Base-by-base conservation (phyloP, 2,797 vertebrate species). In the Rhadinocentrus ornatus region DNA sequence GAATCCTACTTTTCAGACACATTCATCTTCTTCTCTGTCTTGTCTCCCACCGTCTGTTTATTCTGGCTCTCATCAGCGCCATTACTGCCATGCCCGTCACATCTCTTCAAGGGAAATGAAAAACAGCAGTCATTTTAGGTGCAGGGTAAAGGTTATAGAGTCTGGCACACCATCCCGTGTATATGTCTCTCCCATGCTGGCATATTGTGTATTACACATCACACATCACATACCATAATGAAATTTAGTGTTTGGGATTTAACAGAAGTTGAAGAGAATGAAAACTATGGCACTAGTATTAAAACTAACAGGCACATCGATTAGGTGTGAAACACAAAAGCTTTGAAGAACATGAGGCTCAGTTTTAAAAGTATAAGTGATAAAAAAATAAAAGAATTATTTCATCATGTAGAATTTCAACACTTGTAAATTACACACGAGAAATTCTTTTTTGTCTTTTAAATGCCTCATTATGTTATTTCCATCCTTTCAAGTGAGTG, bases 11-110 rank as follows among this genome's bases (percentile, higher is more conserved):
- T 81, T 85, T 90, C 87, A 87, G 87, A 92, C 86, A 86, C 86
- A 92, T 94, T 91, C 86, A 91, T 94, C 91, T 91, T 93, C 87
- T 85, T 92, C 89, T 87, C 84, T 89, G 88, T 91, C 92, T 90
- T 90, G 91, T 93, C 93, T 91, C 88, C 86, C 78, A 66, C 89
- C 89, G 87, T 92, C 92, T 93, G 91, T 94, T 93, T 91, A 90
- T 92, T 92, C 90, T 93, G 91, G 91, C 86, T 90, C 91, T 92
- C 89, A 89, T 93, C 91, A 93, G 85, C 73, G 61, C 88, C 82
- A 88, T 91, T 92, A 87, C 90, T 88, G 88, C 89, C 88, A 85
- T 74, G 84, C 71, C 88, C 82, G 84, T 92, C 90, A 92, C 76
- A 88, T 86, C 86, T 82, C 77, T 92, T 76, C 12, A 76, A 90